phyloP scores from a whole-genome alignment of 2,888 invertebrate genomes.

The Hedya salicella region DNA sequence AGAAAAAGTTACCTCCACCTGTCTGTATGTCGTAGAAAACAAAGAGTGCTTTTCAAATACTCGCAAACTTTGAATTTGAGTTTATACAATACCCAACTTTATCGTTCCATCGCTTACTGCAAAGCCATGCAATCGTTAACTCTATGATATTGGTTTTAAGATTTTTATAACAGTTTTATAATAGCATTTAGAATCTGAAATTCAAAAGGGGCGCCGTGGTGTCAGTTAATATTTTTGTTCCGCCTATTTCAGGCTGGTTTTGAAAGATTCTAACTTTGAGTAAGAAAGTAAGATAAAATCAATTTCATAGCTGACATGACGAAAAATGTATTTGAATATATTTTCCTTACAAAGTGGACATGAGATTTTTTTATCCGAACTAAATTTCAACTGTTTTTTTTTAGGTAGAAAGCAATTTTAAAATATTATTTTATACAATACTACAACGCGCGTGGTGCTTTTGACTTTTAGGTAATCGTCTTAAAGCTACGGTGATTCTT shows the following conservation, averaged over 20 bases:
- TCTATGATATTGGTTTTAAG: background rate
- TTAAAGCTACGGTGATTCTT: no score
- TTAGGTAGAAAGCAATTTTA: no score
- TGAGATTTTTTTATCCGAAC: no score
- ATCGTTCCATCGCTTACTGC: background rate
- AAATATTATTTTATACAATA: no score
- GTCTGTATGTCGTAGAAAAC: slow-evolving; percentile 51
- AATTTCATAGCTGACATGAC: background rate
- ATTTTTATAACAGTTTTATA: background rate
- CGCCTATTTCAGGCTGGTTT: background rate
- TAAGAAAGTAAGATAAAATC: background rate
- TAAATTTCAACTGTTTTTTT: no score
- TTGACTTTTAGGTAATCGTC: no score
- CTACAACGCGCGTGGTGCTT: no score
- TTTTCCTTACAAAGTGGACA: no score
- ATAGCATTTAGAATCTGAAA: background rate
- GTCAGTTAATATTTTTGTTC: slow-evolving; percentile 14
- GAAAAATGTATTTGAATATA: background rate
- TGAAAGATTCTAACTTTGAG: background rate
- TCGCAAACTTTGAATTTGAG: slow-evolving; percentile 56
- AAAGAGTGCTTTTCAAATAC: slow-evolving; percentile 57
- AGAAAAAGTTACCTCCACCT: slow-evolving; percentile 52
- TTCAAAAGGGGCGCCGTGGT: background rate
- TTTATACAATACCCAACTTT: slow-evolving; percentile 49
- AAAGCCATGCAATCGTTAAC: background rate